Percentiles rank a stretch among this genome's conserved stretches.
Evolutionary conservation across 2,888 invertebrate species (phyloP).

Genomic region (Alentia gelatinosa): DNA sequence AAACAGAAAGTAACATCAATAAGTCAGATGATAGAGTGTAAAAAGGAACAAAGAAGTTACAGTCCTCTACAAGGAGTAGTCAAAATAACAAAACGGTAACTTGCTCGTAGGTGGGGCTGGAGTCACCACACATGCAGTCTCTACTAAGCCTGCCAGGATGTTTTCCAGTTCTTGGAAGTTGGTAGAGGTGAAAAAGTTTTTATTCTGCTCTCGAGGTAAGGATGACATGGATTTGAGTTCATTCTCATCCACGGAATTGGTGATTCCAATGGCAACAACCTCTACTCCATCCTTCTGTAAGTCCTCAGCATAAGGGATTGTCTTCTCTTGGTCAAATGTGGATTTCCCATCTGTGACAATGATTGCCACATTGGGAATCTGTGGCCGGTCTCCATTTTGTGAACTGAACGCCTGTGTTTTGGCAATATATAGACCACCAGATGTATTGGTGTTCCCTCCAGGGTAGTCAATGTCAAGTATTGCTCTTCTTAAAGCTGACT

Average conservation of each 20-base stretch:
- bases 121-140: not conserved
- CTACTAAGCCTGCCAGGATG: not conserved
- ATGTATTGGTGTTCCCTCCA: slow-evolving; percentile 7
- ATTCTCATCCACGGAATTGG: slow-evolving; percentile 17
- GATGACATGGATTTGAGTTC: slow-evolving; percentile 28
- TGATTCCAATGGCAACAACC: slow-evolving; percentile 19
- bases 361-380: slow-evolving; percentile 39
- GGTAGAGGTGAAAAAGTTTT: slow-evolving; percentile 12
- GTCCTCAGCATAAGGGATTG: slow-evolving; percentile 18
- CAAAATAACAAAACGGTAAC: not conserved
- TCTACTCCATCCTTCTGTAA: not conserved
- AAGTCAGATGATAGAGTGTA: too few relatives aligned
- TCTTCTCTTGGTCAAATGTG: slow-evolving; percentile 14
- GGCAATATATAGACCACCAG: slow-evolving; percentile 23
- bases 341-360: slow-evolving; percentile 25
- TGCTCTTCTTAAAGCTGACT: not conserved
- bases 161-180: slow-evolving; percentile 9
- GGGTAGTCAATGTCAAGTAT: not conserved
- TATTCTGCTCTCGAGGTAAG: not conserved
- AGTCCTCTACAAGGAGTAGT: too few relatives aligned
- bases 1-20: too few relatives aligned
- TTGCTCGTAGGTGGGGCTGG: not conserved
- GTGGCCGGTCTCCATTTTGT: slow-evolving; percentile 8
- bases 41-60: too few relatives aligned
- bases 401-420: not conserved